Conservation (phyloP, 2,888 invertebrate species). For the Empis livida region DNA sequence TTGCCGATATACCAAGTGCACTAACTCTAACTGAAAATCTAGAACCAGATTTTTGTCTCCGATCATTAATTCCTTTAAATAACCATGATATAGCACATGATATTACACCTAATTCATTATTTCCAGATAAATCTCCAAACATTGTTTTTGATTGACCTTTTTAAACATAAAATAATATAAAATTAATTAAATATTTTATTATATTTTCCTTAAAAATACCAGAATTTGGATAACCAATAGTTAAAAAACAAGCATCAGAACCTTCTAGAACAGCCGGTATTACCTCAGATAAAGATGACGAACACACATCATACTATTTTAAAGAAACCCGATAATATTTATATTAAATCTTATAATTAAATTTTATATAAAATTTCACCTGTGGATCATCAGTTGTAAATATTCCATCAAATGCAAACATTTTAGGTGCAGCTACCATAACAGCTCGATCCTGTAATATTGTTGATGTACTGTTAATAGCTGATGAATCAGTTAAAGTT, state of each 20-base stretch:
- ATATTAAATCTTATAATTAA: too few species aligned
- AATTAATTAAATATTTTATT: too few species aligned
- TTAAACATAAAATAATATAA: too few species aligned
- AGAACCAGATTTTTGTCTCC: constrained; percentile 81
- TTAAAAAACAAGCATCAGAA: constrained; percentile 82
- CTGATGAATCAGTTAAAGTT: constrained; percentile 71
- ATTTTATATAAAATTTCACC: constrained; percentile 43
- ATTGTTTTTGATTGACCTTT: constrained; percentile 77
- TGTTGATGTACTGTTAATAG: constrained; percentile 16
- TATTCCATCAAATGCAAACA: constrained; percentile 95
- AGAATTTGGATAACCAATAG: constrained; percentile 77
- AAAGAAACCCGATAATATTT: too few species aligned
- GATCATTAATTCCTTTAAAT: constrained; percentile 84
- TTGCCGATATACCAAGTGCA: constrained; percentile 88
- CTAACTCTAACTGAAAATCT: constrained; percentile 90
- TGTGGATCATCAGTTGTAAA: constrained; percentile 88
- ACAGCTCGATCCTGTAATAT: constrained; percentile 77
- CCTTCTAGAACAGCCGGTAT: constrained; percentile 92
- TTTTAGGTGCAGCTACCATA: constrained; percentile 90
- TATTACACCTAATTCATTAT: constrained; percentile 64
- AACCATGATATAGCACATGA: constrained; percentile 95
- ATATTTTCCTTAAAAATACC: constrained; percentile 51
- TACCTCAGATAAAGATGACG: constrained; percentile 83
- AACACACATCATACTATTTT: constrained; percentile 84
- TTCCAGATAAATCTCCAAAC: constrained; percentile 54